A percentile compares a stretch with the other conserved stretches of the same genome.
phyloP scores from a whole-genome alignment of 2,113 vertebrate species.

The Rhinoptilus africanus region DNA sequence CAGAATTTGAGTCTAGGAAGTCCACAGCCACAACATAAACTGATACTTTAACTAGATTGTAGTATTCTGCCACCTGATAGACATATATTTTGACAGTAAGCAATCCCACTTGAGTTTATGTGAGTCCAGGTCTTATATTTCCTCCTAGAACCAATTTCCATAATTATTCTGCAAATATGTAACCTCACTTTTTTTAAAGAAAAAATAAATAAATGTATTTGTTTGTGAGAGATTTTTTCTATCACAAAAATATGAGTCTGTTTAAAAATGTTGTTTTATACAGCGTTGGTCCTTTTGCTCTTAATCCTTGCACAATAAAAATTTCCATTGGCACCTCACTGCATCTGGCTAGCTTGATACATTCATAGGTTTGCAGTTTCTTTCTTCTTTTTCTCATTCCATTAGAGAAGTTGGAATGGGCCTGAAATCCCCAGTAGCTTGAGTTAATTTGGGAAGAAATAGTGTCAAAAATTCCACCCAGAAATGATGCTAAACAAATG shows the following conservation, averaged over 20 bases:
- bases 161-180: background rate
- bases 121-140: background rate
- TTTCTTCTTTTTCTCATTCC: background rate
- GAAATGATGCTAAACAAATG: conserved; percentile 19
- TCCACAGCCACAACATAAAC: background rate
- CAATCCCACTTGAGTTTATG: background rate
- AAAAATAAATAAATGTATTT: background rate
- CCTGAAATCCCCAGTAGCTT: background rate
- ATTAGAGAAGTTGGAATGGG: background rate
- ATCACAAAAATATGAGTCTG: background rate
- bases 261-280: background rate
- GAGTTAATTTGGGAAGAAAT: conserved; percentile 18
- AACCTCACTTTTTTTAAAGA: background rate
- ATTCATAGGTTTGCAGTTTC: background rate
- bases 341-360: background rate
- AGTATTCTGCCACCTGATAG: background rate
- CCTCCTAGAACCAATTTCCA: background rate
- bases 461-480: background rate
- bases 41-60: background rate
- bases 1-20: background rate
- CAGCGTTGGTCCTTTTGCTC: background rate
- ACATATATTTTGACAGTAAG: background rate
- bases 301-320: background rate
- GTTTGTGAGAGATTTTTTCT: background rate
- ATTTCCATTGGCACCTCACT: background rate